Conservation (phyloP, 2,113 vertebrate species). For the Trichechus manatus region DNA sequence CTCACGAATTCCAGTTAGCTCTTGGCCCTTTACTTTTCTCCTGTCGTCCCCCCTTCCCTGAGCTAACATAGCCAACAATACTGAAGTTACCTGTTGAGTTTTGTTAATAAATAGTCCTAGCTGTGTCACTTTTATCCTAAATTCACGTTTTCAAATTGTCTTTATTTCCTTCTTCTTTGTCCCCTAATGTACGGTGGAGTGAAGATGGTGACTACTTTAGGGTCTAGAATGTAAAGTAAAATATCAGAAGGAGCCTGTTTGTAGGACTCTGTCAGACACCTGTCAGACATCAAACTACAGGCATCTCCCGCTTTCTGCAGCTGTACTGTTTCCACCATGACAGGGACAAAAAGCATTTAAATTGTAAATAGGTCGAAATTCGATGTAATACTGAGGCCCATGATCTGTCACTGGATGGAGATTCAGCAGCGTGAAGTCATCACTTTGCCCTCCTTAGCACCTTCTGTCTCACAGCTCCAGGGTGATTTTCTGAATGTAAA, state of each 20-base stretch:
- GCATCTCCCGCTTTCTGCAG: rapidly evolving
- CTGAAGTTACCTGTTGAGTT: neutral
- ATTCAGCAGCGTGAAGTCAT: neutral
- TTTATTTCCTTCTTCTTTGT: neutral
- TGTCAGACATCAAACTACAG: neutral
- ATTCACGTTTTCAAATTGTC: neutral
- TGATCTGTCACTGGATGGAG: neutral
- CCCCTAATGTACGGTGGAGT: neutral
- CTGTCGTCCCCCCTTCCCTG: neutral
- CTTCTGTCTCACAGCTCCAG: neutral
- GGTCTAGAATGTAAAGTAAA: neutral
- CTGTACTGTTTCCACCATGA: neutral
- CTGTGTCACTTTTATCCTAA: neutral
- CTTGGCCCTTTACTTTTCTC: neutral
- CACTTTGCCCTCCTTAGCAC: neutral
- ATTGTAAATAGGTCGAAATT: neutral
- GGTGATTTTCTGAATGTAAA: neutral
- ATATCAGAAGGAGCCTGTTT: neutral
- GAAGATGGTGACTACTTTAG: neutral
- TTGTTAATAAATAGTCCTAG: neutral
- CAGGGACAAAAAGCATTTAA: neutral
- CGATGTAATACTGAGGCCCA: neutral
- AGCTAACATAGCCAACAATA: neutral
- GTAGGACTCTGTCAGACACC: rapidly evolving
- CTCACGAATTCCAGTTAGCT: neutral